Evolutionary conservation across 92 coral and sea anemone species (phyloP).

Genomic region (Heteractis magnifica): DNA sequence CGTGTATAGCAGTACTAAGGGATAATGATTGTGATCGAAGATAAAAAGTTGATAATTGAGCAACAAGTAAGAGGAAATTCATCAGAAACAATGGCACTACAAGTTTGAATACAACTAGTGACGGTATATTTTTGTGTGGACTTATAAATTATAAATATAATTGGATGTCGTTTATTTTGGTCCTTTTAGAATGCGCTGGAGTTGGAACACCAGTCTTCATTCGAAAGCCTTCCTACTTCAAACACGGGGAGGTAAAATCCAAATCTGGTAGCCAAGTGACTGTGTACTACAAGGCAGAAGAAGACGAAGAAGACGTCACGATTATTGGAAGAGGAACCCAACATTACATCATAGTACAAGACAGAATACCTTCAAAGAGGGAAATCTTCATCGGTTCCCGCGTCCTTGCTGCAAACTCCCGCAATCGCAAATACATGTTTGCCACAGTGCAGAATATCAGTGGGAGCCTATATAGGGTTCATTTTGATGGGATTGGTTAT

Average conservation of each 20-base stretch:
- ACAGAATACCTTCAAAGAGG: slow-evolving; percentile 42
- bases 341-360: slow-evolving; percentile 64
- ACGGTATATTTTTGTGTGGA: too few relatives aligned
- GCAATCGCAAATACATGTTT: slow-evolving; percentile 44
- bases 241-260: slow-evolving; percentile 40
- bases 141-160: background rate
- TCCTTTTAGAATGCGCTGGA: slow-evolving; percentile 60
- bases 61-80: too few relatives aligned
- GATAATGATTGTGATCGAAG: too few relatives aligned
- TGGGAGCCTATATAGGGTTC: slow-evolving; percentile 39
- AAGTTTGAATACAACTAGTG: background rate
- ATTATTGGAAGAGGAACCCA: slow-evolving; percentile 56
- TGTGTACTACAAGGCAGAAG: slow-evolving; percentile 40
- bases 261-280: slow-evolving; percentile 49
- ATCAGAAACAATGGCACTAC: background rate
- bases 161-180: background rate
- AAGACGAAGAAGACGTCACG: slow-evolving; percentile 34
- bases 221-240: slow-evolving; percentile 46
- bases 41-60: too few relatives aligned
- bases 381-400: slow-evolving; percentile 56
- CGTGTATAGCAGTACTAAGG: too few relatives aligned
- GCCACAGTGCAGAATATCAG: slow-evolving; percentile 36
- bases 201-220: slow-evolving; percentile 67
- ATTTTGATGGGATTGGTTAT: slow-evolving; percentile 42
- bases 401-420: slow-evolving; percentile 46